Evolutionary conservation across 2,797 vertebrate genomes (phyloP).

Genomic region (Sphaeramia orbicularis): DNA sequence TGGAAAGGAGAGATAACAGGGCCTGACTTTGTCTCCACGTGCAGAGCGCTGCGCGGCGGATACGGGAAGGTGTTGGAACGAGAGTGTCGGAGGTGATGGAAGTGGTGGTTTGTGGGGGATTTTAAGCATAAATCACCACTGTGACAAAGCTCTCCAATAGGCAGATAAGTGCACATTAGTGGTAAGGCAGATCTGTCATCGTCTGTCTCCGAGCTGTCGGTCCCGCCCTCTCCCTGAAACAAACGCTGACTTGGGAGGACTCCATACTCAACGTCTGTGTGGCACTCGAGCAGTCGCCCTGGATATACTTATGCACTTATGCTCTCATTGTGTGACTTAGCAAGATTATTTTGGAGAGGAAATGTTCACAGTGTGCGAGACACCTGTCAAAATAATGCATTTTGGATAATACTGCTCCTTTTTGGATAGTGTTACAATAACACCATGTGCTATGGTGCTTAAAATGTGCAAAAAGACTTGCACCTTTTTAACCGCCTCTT

Average conservation of each 20-base stretch:
- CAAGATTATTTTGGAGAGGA: slow-evolving; percentile 22
- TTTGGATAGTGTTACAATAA: not conserved
- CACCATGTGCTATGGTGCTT: slow-evolving; percentile 2
- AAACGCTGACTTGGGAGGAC: slow-evolving; percentile 59
- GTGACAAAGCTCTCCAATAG: slow-evolving; percentile 82
- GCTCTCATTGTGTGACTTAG: slow-evolving; percentile 12
- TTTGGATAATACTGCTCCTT: not conserved
- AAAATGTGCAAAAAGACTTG: slow-evolving; percentile 3
- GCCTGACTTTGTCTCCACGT: slow-evolving; percentile 46
- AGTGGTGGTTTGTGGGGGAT: slow-evolving; percentile 59
- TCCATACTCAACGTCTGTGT: slow-evolving; percentile 52
- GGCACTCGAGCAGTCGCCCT: slow-evolving; percentile 21
- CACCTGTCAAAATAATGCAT: slow-evolving; percentile 30
- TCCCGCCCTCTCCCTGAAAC: slow-evolving; percentile 52
- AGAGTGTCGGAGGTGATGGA: slow-evolving; percentile 68
- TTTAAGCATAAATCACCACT: slow-evolving; percentile 80
- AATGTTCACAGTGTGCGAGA: slow-evolving; percentile 26
- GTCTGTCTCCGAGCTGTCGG: slow-evolving; percentile 51
- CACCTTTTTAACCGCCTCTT: slow-evolving; percentile 4
- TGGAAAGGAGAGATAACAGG: slow-evolving; percentile 65
- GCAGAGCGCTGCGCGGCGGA: slow-evolving; percentile 14
- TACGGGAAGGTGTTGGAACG: slow-evolving; percentile 58
- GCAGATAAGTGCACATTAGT: slow-evolving; percentile 86
- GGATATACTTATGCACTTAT: slow-evolving; percentile 16
- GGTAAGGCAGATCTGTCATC: slow-evolving; percentile 80